Conservation (phyloP, 2,888 invertebrate species). For the Tromatobia lineatoria region DNA sequence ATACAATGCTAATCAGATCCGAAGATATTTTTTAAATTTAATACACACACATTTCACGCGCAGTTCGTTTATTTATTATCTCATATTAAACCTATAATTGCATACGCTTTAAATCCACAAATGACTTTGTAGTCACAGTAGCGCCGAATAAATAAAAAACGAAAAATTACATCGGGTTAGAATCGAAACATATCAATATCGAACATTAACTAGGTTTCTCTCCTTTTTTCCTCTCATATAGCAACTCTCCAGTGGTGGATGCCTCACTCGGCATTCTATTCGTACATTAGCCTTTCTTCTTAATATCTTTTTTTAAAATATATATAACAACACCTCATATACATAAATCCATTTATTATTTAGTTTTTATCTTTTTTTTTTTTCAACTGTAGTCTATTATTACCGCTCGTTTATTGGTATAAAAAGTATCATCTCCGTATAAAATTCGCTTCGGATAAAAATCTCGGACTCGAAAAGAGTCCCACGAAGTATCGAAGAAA, state of each 20-base stretch:
- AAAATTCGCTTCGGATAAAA: slow-evolving; percentile 74
- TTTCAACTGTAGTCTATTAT: slow-evolving; percentile 68
- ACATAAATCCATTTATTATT: slow-evolving; percentile 45
- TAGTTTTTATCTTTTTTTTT: slow-evolving; percentile 39
- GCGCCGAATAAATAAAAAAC: slow-evolving; percentile 36
- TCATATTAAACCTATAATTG: slow-evolving; percentile 25
- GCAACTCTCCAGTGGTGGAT: slow-evolving; percentile 14
- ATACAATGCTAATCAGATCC: slow-evolving; percentile 58
- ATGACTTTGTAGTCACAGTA: slow-evolving; percentile 25
- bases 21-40: slow-evolving; percentile 56
- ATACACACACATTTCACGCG: slow-evolving; percentile 54
- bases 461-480: slow-evolving; percentile 60
- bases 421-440: slow-evolving; percentile 76
- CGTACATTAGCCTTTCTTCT: slow-evolving; percentile 1
- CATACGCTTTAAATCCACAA: slow-evolving; percentile 5
- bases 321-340: slow-evolving; percentile 55
- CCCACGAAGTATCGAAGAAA: slow-evolving; percentile 60
- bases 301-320: slow-evolving; percentile 48
- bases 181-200: slow-evolving; percentile 52
- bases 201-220: slow-evolving; percentile 39
- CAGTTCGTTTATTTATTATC: slow-evolving; percentile 35
- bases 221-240: neutral
- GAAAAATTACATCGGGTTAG: slow-evolving; percentile 37
- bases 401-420: slow-evolving; percentile 71
- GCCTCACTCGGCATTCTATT: slow-evolving; percentile 13